A percentile compares a stretch with the other conserved stretches of the same genome.
Evolutionary conservation across 2,888 invertebrate species (phyloP).

Genomic region (Nowickia ferox): DNA sequence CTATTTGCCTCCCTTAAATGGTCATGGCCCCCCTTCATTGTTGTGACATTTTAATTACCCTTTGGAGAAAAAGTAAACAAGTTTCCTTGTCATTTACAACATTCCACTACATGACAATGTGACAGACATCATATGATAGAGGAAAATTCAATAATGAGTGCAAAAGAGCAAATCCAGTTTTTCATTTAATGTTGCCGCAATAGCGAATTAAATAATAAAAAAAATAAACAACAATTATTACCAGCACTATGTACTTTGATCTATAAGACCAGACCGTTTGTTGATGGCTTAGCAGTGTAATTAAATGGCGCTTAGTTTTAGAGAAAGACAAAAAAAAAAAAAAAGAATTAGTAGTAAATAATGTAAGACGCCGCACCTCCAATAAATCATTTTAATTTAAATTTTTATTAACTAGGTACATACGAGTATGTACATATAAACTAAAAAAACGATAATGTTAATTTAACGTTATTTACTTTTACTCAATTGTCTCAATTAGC

Average conservation of each 20-base stretch:
- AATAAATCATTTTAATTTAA: constrained; percentile 65
- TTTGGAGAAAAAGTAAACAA: constrained; percentile 58
- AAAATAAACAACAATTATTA: constrained; percentile 15
- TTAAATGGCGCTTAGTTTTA: constrained; percentile 67
- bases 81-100: constrained; percentile 68
- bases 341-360: constrained; percentile 7
- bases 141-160: constrained; percentile 25
- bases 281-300: constrained; percentile 54
- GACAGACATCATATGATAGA: constrained; percentile 34
- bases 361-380: constrained; percentile 61
- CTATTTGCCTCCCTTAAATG: background rate
- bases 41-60: constrained; percentile 68
- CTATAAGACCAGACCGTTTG: constrained; percentile 40
- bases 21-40: constrained; percentile 7
- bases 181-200: constrained; percentile 57
- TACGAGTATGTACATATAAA: no score
- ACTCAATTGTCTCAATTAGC: constrained; percentile 24
- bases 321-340: background rate
- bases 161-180: constrained; percentile 64
- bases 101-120: constrained; percentile 59
- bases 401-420: constrained; percentile 57
- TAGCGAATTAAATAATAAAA: constrained; percentile 38
- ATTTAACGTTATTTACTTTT: constrained; percentile 7
- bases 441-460: constrained; percentile 48
- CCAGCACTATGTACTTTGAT: constrained; percentile 49